Base-by-base conservation (phyloP, 2,797 vertebrate species). In the Nannoperca australis region DNA sequence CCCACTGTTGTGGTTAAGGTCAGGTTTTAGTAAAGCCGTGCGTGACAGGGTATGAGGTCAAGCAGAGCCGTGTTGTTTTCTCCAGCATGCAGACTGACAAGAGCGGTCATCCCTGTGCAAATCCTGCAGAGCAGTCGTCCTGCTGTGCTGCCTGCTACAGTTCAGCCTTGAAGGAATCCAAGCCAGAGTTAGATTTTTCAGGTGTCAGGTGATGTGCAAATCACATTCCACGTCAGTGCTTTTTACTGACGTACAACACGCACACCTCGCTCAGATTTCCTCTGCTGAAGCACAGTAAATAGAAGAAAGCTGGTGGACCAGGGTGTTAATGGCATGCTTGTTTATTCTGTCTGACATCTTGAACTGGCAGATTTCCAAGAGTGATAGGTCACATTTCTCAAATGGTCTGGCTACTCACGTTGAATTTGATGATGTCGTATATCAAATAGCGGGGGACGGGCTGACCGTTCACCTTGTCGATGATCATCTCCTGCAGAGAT, bases 361-460 rank as follows among this genome's bases (percentile, higher is more conserved):
- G 22, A 79, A 70, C 44, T 51, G 58, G 36, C 34, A 56, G 58
- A 69, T 71, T 50, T 60, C 71, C 42, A 20, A 22, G 11, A 53
- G n/a, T 14, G 24, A 73, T 4, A 51, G 79, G 70, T 82, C 64
- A 51, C 14, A 38, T 59, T 65, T 65, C 56, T 69, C 14, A 69
- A 70, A 79, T 3, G 27, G 59, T 20, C 6, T 22, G 30, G 59
- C 27, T 96, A 99, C 98, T 99, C 95, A 99, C 98, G 55, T 94
- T 98, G 91, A 98, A 99, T 94, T 99, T 99, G 93, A 99, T 96
- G 94, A 99, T 99, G 95, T 99, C 98, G 47, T 99, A 99, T 95
- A 99, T 99, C 95, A 99, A 96, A 89, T 98, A 99, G 65, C 98
- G 96, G 42, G 98, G 98, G 83, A 99, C 97, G 0, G 96, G 96